Evolutionary conservation across 2,888 invertebrate genomes (phyloP).

Genomic region (Pristionchus entomophagus): DNA sequence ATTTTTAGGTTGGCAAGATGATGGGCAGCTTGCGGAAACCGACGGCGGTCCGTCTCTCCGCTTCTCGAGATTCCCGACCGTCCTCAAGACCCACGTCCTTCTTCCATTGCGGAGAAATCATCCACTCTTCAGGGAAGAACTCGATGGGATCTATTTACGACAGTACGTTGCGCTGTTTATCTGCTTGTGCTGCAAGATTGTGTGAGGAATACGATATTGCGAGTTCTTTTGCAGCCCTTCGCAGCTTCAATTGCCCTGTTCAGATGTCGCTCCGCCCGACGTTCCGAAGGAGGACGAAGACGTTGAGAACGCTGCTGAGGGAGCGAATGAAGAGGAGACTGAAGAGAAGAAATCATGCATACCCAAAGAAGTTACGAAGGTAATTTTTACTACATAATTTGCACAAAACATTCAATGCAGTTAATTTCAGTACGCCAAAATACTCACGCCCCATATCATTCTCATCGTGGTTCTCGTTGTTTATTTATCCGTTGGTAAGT

Average conservation of each 20-base stretch:
- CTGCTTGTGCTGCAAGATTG: background rate
- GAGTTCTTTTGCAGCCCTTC: too few relatives aligned
- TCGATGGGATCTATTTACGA: conserved; percentile 18
- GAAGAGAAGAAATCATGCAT: conserved; percentile 32
- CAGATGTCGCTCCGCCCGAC: background rate
- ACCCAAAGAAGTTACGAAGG: background rate
- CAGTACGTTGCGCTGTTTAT: too few relatives aligned
- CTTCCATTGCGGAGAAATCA: conserved; percentile 39
- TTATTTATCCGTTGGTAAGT: conserved; percentile 73
- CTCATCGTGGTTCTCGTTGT: conserved; percentile 74
- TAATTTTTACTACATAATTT: background rate
- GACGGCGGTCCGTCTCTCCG: too few relatives aligned
- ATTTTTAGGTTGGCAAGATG: background rate
- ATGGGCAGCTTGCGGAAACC: background rate
- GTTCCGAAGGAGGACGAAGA: background rate
- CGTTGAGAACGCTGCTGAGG: background rate
- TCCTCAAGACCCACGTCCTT: conserved; percentile 24
- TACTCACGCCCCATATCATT: conserved; percentile 74
- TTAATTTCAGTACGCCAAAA: conserved; percentile 36
- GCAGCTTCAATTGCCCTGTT: background rate
- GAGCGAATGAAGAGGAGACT: background rate
- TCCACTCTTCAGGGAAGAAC: conserved; percentile 15
- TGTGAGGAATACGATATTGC: background rate
- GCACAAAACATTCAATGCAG: background rate
- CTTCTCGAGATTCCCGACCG: background rate